These are phyloP conservation scores for Macrosiphum euphorbiae DNA, from an alignment of 2,888 invertebrate genomes.

Conservation along the genomic window DNA sequence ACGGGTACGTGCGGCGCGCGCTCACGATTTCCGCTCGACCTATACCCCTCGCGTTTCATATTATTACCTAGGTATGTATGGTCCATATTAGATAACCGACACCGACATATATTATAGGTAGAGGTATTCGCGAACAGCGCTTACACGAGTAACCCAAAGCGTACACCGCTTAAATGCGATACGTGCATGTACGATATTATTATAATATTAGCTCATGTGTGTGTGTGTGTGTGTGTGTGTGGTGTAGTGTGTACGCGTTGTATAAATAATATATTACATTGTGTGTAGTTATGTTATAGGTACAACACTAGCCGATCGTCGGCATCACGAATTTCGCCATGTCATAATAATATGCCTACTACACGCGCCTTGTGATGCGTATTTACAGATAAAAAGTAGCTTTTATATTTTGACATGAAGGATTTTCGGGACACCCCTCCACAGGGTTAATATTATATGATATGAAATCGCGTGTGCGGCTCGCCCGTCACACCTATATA, in stretches of 20 bases:
- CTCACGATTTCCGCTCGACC: background rate
- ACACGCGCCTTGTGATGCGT: background rate
- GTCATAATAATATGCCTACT: background rate
- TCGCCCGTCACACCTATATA: constrained; percentile 19
- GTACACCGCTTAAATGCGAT: background rate
- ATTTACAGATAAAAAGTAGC: constrained; percentile 20
- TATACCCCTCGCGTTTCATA: background rate
- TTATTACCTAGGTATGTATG: background rate
- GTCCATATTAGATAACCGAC: background rate
- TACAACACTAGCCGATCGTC: background rate
- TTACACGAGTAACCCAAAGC: background rate
- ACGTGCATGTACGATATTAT: background rate
- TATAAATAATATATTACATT: background rate
- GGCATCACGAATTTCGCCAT: background rate
- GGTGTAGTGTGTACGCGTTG: background rate
- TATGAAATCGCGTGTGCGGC: constrained; percentile 26
- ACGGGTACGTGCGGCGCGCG: background rate
- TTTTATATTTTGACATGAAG: constrained; percentile 49
- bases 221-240: background rate
- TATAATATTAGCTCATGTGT: background rate
- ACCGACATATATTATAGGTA: background rate
- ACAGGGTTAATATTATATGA: constrained; percentile 15
- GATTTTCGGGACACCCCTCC: constrained; percentile 35
- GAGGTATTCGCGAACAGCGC: background rate
- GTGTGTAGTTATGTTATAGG: background rate